Evolutionary conservation across 2,113 vertebrate species (phyloP), one percentile per base, ranked within the genome.

Genomic region (Origma solitaria): DNA sequence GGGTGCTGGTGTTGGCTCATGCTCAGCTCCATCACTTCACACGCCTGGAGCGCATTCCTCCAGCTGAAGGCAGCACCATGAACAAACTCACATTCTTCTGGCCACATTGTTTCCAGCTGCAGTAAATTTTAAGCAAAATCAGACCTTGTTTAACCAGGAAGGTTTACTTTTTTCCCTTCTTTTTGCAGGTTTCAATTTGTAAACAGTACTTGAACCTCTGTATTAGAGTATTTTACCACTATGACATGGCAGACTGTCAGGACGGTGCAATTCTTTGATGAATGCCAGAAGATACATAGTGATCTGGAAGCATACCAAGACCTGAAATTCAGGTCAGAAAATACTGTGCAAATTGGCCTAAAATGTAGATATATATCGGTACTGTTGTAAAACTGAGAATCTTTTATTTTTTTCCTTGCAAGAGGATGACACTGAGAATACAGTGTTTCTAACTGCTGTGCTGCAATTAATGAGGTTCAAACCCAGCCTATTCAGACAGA

Each of bases 91-190:
- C 53, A n/a, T 70, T 79, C 53, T 95, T 84, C 65, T 94, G 61
- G 57, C 7, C 40, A 51, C 40, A 31, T 71, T 85, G 77, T 85
- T 94, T 92, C 70, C 73, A 82, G 69, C 24, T 79, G 81, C 33
- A 64, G 78, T 69, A 65, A 90, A 71, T 85, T 91, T 90, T 76
- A 90, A 92, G 31, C 37, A 76, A 91, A 82, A 71, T 49, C 57
- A 60, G 87, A 44, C 22, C 30, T 20, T n/a, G 20, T 75, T 89
- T 81, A 75, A 58, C 5, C 4, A 51, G 37, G 12, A 13, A 82
- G 60, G 33, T 79, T 90, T 42, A 47, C 15, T 42, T 68, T 22
- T 78, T 76, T 38, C 76, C 13, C 35, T 75, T 7, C 61, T 58
- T 78, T 28, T 75, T 72, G 47, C 28, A 87, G 37, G 23, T 86